Percentiles rank a stretch among this genome's conserved stretches.
phyloP scores from a whole-genome alignment of 2,797 vertebrate species.

The Peromyscus attwateri region DNA sequence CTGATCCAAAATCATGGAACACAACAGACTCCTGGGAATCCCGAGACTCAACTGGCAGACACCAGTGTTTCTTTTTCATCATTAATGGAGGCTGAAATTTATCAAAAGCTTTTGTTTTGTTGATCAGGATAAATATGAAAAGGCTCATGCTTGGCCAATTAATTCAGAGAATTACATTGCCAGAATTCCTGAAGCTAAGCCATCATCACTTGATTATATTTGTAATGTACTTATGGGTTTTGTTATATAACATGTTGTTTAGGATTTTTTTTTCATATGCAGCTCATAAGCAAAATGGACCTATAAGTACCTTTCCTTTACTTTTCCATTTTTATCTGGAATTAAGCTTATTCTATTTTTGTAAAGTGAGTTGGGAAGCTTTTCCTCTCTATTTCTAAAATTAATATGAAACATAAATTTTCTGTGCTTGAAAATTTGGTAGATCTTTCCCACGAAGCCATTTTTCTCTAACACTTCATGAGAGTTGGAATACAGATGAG shows the following conservation, averaged over 20 bases:
- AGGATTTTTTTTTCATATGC: constrained; percentile 24
- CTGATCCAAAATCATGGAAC: neutral
- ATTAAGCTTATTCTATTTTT: constrained; percentile 3
- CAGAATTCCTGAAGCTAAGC: constrained; percentile 20
- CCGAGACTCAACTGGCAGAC: neutral
- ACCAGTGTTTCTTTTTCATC: neutral
- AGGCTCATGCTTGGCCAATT: neutral
- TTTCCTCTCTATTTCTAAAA: constrained; percentile 33
- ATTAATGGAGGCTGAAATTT: constrained; percentile 33
- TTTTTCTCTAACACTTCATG: neutral
- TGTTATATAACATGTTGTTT: neutral
- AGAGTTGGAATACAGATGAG: neutral
- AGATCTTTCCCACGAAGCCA: neutral
- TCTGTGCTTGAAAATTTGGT: neutral
- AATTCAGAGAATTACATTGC: neutral
- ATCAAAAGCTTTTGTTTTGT: constrained; percentile 4
- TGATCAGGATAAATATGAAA: constrained; percentile 38
- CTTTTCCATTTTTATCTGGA: neutral
- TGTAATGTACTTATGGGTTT: constrained; percentile 1
- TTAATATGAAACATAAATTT: neutral
- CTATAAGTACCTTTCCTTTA: neutral
- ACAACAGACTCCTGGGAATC: neutral
- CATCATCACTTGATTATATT: neutral
- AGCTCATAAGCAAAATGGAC: constrained; percentile 42
- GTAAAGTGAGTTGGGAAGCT: neutral